Conservation (phyloP, 2,888 invertebrate genomes). For the Leptopterna dolabrata region DNA sequence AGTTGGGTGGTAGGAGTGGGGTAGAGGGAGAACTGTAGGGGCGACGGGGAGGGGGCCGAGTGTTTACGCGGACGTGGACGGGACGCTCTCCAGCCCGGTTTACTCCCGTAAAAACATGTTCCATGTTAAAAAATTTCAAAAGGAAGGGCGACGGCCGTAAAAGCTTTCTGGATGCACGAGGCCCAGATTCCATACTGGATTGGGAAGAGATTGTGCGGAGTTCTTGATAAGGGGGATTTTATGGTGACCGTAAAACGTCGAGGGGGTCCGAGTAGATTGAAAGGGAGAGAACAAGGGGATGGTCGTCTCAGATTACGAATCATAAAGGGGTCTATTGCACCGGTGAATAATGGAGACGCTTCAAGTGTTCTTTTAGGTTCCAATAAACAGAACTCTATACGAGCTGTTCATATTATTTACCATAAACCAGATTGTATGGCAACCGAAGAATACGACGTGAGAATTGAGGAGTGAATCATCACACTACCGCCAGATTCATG, state of each 20-base stretch:
- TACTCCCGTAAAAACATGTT: too few species aligned
- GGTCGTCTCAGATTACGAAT: constrained; percentile 3
- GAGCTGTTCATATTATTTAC: not conserved
- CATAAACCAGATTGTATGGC: not conserved
- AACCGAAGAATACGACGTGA: not conserved
- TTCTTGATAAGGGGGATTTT: not conserved
- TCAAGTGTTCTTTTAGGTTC: not conserved
- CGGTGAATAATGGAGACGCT: not conserved
- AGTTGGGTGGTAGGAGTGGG: too few species aligned
- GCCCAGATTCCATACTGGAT: not conserved
- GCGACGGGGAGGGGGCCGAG: too few species aligned
- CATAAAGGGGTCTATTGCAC: not conserved
- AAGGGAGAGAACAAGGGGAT: not conserved
- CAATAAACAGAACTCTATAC: not conserved
- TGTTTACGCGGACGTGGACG: too few species aligned
- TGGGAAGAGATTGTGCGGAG: not conserved
- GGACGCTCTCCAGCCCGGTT: too few species aligned
- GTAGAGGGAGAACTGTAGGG: too few species aligned
- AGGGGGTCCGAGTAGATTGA: not conserved
- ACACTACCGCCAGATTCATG: not conserved
- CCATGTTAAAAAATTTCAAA: too few species aligned
- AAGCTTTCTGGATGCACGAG: not conserved
- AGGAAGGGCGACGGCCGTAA: not conserved
- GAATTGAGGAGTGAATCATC: not conserved
- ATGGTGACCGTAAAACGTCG: not conserved